Base-by-base conservation (phyloP, 2,797 vertebrate species). In the Gobionotothen gibberifrons region DNA sequence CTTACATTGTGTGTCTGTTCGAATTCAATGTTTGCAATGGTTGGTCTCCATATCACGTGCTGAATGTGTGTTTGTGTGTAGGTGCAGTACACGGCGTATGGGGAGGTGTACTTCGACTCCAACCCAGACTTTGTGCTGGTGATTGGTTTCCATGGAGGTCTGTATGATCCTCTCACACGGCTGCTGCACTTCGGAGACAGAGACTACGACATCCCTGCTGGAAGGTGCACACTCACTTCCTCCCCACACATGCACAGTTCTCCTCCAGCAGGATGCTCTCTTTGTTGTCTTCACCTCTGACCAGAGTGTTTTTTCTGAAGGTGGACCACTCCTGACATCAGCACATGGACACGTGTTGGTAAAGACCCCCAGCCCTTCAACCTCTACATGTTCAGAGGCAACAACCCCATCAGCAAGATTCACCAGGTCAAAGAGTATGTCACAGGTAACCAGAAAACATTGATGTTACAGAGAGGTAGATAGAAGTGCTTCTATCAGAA, bases 301-400 rank as follows among this genome's bases (percentile, higher is more conserved):
- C 51, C 21, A 10, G 8, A 51, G 3, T 56, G 21, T 75, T 83
- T 46, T 46, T 63, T 47, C 2, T 61, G 5, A 51, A 96, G 98
- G 42, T 99, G 98, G 98, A 99, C 98, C 8, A 97, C 97, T 29
- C 98, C 98, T 4, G 98, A 99, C 90, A 97, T 99, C 81, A 96
- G 96, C 88, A 96, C 96, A 48, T 99, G 98, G 98, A 97, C 96
- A n/a, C 95, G 94, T 72, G 97, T 98, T 43, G 98, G 97, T 59
- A 97, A 95, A 72, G 96, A 99, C 74, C 97, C 98, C 2, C 94
- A 96, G 74, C 98, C 98, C 55, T 99, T 99, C 89, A 99, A 99
- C 90, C 93, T 99, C 42, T 99, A 99, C 84, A 99, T 99, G 98
- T 99, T 99, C 86, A 92, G 96, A 74, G 97, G 98, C 85, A 99